Conservation (phyloP, 2,888 invertebrate species). For the Clanis bilineata region DNA sequence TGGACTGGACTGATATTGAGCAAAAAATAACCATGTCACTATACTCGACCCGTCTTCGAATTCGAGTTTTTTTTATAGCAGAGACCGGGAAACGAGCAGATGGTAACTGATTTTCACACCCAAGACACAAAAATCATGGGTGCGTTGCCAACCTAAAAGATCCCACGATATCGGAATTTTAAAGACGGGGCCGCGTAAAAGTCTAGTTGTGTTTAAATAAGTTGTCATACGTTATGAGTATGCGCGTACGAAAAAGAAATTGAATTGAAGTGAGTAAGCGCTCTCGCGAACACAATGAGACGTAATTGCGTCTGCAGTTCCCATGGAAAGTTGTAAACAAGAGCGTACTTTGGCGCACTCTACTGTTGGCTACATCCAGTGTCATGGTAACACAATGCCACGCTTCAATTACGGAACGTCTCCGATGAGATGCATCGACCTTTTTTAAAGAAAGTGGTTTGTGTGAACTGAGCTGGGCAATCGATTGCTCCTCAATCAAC, state of each 20-base stretch:
- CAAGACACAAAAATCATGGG: too few species aligned
- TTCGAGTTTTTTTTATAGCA: neutral
- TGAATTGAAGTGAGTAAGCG: constrained; percentile 9
- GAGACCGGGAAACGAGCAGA: too few species aligned
- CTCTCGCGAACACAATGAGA: constrained; percentile 43
- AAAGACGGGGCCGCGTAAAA: neutral
- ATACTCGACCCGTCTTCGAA: too few species aligned
- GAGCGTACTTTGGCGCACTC: constrained; percentile 10
- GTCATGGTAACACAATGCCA: constrained; percentile 6
- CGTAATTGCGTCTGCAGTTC: constrained; percentile 43
- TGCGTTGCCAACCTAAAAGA: neutral
- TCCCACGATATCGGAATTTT: neutral
- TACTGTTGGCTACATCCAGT: constrained; percentile 13
- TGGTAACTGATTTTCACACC: too few species aligned
- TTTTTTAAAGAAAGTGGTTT: constrained; percentile 5
- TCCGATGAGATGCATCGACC: neutral
- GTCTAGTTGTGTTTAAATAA: neutral
- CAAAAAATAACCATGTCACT: too few species aligned
- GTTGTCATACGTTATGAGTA: constrained; percentile 11
- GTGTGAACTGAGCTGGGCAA: neutral
- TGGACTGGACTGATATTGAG: too few species aligned
- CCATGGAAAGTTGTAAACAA: constrained; percentile 72
- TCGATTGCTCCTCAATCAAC: neutral
- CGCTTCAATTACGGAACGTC: neutral
- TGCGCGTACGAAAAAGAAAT: constrained; percentile 16